phyloP scores from a whole-genome alignment of 2,113 vertebrate genomes.

The Montifringilla adamsi region DNA sequence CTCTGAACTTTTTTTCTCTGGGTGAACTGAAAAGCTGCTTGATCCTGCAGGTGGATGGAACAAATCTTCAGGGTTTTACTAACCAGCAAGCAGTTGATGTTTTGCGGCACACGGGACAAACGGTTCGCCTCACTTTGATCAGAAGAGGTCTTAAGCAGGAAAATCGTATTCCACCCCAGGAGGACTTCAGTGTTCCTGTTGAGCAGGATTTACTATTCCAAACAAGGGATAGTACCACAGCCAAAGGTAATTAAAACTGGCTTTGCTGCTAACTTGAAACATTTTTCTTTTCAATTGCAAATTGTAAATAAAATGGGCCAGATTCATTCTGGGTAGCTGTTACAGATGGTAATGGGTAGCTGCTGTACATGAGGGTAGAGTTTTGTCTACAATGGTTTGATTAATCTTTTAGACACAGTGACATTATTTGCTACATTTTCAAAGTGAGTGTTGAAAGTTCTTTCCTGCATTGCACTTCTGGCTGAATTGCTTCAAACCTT shows the following conservation, averaged over 20 bases:
- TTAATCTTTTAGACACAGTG: not conserved
- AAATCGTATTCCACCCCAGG: constrained; percentile 43
- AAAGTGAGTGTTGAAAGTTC: not conserved
- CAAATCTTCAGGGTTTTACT: constrained; percentile 92
- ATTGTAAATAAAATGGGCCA: not conserved
- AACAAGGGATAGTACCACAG: constrained; percentile 4
- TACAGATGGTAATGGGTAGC: not conserved
- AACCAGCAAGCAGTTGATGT: constrained; percentile 98
- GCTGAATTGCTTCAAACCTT: not conserved
- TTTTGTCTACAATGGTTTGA: not conserved
- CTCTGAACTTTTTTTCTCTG: not conserved
- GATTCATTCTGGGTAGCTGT: not conserved
- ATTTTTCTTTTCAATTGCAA: not conserved
- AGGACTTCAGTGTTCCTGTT: constrained; percentile 30
- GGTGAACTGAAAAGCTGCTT: not conserved
- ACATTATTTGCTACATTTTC: not conserved
- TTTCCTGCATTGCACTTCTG: not conserved
- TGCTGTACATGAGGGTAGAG: not conserved
- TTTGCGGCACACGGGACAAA: constrained; percentile 88
- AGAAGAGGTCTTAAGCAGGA: constrained; percentile 81
- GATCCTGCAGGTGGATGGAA: constrained; percentile 86
- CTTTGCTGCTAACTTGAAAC: not conserved
- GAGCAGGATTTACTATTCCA: constrained; percentile 69
- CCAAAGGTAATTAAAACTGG: constrained; percentile 65
- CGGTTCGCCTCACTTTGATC: constrained; percentile 86